Percentiles rank a stretch among this genome's conserved stretches.
Evolutionary conservation across 2,113 vertebrate species (phyloP).

Genomic region (Chaetodon trifascialis): DNA sequence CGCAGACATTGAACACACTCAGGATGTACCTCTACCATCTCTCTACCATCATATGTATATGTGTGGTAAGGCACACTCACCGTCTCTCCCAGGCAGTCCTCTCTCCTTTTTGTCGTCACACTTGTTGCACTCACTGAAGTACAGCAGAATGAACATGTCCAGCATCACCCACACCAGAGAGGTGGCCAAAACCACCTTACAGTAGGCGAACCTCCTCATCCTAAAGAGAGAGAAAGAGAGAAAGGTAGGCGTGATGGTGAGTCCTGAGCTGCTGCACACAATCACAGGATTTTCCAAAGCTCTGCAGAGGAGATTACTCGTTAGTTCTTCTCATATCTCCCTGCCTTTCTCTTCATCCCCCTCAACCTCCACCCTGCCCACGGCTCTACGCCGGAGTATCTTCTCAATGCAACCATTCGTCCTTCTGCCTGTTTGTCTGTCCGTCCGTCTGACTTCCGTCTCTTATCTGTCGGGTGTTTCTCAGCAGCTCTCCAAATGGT

Average conservation of each 20-base stretch:
- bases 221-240: constrained; percentile 53
- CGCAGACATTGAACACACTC: not conserved
- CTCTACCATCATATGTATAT: not conserved
- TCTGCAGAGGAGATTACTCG: constrained; percentile 19
- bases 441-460: constrained; percentile 10
- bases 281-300: constrained; percentile 29
- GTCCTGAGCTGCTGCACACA: constrained; percentile 10
- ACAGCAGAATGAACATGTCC: constrained; percentile 99
- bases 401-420: constrained; percentile 40
- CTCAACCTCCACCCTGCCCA: constrained; percentile 10
- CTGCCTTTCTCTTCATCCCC: constrained; percentile 20
- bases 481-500: constrained; percentile 49
- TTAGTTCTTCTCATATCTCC: constrained; percentile 21
- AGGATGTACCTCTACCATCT: not conserved
- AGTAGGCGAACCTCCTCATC: constrained; percentile 99
- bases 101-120: constrained; percentile 96
- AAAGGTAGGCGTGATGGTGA: not conserved
- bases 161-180: constrained; percentile 99
- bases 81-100: constrained; percentile 88
- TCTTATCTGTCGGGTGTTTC: constrained; percentile 59
- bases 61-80: constrained; percentile 57
- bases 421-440: constrained; percentile 14
- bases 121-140: constrained; percentile 99
- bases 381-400: constrained; percentile 20
- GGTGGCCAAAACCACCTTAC: constrained; percentile 99